phyloP scores from a whole-genome alignment of 2,888 invertebrate genomes.

The Lycophotia porphyrea region DNA sequence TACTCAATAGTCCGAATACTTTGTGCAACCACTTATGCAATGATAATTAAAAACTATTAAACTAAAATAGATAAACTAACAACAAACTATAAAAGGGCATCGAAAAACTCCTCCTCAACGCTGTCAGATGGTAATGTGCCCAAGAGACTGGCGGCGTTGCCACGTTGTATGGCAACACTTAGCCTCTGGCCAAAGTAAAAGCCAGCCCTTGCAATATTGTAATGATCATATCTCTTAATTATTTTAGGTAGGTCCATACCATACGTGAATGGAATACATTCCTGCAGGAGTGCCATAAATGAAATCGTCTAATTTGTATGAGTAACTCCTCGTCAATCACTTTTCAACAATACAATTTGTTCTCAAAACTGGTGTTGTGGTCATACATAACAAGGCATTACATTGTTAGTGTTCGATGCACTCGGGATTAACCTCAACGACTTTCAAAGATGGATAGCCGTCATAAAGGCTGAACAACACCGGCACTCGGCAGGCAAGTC shows the following conservation, averaged over 20 bases:
- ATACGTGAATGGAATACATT: slow-evolving; percentile 9
- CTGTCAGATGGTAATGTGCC: too few species aligned
- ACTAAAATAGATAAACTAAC: too few species aligned
- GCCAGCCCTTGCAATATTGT: too few species aligned
- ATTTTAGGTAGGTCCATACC: slow-evolving; percentile 5
- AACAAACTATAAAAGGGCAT: too few species aligned
- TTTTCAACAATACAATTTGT: slow-evolving; percentile 46
- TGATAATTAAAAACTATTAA: too few species aligned
- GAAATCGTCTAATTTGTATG: slow-evolving; percentile 31
- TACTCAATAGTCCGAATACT: slow-evolving; percentile 63
- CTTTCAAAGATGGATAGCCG: slow-evolving; percentile 74
- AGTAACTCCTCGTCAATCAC: slow-evolving; percentile 13
- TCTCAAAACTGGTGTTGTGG: slow-evolving; percentile 55
- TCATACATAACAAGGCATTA: slow-evolving; percentile 53
- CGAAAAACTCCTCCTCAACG: too few species aligned
- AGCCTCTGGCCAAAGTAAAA: too few species aligned
- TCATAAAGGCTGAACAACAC: slow-evolving; percentile 70
- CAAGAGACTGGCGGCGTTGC: too few species aligned
- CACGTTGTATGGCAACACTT: too few species aligned
- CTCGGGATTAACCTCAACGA: slow-evolving; percentile 73
- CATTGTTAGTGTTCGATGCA: slow-evolving; percentile 72
- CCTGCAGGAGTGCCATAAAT: neutral
- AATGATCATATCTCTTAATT: slow-evolving; percentile 48
- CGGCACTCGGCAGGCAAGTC: slow-evolving; percentile 72
- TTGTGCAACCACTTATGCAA: slow-evolving; percentile 36